These are phyloP conservation scores for Helicolenus hilgendorfi DNA, from an alignment of 2,797 vertebrate genomes.

Conservation along the genomic window DNA sequence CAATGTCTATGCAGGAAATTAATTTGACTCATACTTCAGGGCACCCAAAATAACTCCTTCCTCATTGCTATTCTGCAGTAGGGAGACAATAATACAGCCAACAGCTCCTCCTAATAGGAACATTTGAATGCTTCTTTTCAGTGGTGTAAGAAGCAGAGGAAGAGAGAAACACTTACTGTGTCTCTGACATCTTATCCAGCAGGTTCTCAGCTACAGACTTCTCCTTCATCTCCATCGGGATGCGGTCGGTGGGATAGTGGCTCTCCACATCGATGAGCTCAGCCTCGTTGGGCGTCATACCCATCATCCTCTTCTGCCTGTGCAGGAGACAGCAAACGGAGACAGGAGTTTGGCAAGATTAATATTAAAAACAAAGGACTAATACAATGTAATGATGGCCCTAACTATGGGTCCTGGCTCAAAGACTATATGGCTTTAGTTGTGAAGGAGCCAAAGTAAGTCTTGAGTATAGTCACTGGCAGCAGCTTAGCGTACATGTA, in stretches of 20 bases:
- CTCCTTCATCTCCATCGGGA: conserved; percentile 93
- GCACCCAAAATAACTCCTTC: neutral
- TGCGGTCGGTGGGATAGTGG: conserved; percentile 90
- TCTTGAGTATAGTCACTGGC: neutral
- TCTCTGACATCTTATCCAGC: conserved; percentile 92
- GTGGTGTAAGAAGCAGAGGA: neutral
- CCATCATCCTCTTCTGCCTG: conserved; percentile 96
- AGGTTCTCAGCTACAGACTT: conserved; percentile 93
- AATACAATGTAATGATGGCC: neutral
- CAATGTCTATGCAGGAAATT: neutral
- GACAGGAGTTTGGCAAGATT: neutral
- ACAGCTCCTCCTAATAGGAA: neutral
- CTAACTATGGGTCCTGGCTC: too few species aligned
- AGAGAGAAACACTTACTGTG: conserved; percentile 89
- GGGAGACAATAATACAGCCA: neutral
- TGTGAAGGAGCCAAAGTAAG: neutral
- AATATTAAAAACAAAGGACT: neutral
- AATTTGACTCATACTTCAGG: neutral
- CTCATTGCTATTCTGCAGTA: neutral
- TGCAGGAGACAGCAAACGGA: neutral
- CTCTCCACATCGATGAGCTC: conserved; percentile 92
- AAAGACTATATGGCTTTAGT: neutral
- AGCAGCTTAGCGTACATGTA: neutral
- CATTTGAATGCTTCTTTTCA: neutral
- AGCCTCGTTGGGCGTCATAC: conserved; percentile 93